Base-by-base conservation (phyloP, 2,113 vertebrate genomes). In the Grammomys surdaster region DNA sequence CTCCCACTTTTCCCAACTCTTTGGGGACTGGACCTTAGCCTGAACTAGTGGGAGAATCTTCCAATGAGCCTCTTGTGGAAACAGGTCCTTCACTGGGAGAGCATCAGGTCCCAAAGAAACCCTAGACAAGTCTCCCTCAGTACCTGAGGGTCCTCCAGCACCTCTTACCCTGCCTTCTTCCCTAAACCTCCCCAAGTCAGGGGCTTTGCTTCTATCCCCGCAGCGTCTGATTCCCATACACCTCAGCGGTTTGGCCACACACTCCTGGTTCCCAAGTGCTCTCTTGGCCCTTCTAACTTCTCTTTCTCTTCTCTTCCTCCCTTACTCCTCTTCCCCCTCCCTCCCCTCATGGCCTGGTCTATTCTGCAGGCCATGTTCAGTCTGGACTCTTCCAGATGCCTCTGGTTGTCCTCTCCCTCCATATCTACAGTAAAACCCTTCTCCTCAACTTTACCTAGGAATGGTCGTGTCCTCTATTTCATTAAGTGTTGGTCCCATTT, bases 261-360 rank as follows among this genome's bases (percentile, higher is more conserved):
- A 4, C 31, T 26, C n/a, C 26, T 17, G 22, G 22, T 60, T 40
- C 80, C 51, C 22, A 60, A 16, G 6, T 40, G 56, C n/a, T 9
- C 56, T 40, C 22, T 26, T 60, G 36, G 33, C 24, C 33, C 54
- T 58, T 33, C 24, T n/a, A 10, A n/a, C 20, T 26, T 16, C 78
- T 58, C 78, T 82, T 20, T n/a, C 36, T 36, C 51, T 20, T 36
- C 33, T n/a, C 54, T 40, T 36, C 33, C 78, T 14, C 36, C 28
- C 24, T 5, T 26, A 0, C 56, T 24, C 24, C 13, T 1, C 78
- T 3, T 40, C 17, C 33, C 16, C 69, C 0, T 3, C 19, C 78
- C 20, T 40, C 80, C 13, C 43, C n/a, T 43, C n/a, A 26, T 28
- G n/a, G 22, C 7, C 81, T 8, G 14, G 24, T 40, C 13, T 63